Evolutionary conservation across 1,140 invertebrate genomes (phyloP), one percentile per base, ranked within the genome.

Genomic region (Drosophila orena): DNA sequence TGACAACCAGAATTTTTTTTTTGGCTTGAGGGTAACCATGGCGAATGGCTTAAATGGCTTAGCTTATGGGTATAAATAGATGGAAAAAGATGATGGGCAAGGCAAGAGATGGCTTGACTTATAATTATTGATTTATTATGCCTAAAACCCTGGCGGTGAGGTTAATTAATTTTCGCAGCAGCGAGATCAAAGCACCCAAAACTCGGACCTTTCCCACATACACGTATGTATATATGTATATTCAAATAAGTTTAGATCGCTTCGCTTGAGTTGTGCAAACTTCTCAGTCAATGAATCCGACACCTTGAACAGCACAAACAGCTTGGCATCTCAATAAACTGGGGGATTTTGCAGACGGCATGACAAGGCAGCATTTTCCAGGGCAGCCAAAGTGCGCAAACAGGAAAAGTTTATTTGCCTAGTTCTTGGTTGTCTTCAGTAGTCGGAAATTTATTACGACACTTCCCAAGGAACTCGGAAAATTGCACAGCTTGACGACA

Each of bases 321-420:
- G 24, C 62, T 52, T 34, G 42, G 37, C n/a, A 44, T 65, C 27
- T 64, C 46, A 40, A 66, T 64, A 54, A 68, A 54, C 22, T 54
- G 1, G 40, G 11, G 40, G 49, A 70, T 70, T 71, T 71, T 71
- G 68, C 68, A 71, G 57, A 70, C 27, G 66, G 43, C 43, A 71
- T 71, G 68, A 71, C 68, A 70, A 47, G 66, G 62, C 66, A 70
- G 37, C 20, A 71, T 11, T 71, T 70, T 70, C 49, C 68, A 65
- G 47, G 61, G 34, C 56, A 27, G 17, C 7, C 55, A 17, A 57
- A 70, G 66, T 70, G 52, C 38, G 55, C 64, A 70, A 70, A 69
- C 64, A 70, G 66, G 64, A 71, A 70, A 71, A 70, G 68, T 72
- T 72, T 72, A 72, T 71, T 72, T 72, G 68, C 34, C 62, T 17